These are phyloP conservation scores for Anorthoa munda DNA, from an alignment of 2,888 invertebrate species.

Conservation along the genomic window DNA sequence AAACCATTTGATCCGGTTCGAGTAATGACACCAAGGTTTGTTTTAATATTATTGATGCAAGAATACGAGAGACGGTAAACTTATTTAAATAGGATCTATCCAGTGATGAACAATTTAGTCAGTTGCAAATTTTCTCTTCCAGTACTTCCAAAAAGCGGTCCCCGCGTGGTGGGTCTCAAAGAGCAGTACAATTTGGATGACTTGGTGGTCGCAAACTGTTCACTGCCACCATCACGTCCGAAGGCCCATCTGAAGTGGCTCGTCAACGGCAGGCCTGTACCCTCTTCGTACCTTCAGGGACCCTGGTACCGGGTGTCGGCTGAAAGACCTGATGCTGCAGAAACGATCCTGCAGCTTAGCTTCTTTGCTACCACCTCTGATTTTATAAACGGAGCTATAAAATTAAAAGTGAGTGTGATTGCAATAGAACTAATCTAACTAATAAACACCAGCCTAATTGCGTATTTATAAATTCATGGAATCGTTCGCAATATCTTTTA, in stretches of 20 bases:
- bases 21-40: neutral
- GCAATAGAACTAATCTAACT: neutral
- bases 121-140: conserved; percentile 71
- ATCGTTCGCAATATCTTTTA: too few relatives aligned
- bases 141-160: conserved; percentile 95
- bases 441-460: too few relatives aligned
- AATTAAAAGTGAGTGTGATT: conserved; percentile 92
- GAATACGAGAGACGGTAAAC: neutral
- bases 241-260: conserved; percentile 95
- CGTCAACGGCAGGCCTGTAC: conserved; percentile 94
- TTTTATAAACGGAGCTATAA: conserved; percentile 95
- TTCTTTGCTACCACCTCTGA: conserved; percentile 94
- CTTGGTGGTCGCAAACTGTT: conserved; percentile 94
- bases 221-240: conserved; percentile 94
- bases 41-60: neutral
- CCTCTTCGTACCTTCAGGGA: conserved; percentile 86
- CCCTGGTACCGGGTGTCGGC: conserved; percentile 88
- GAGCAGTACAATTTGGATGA: conserved; percentile 95
- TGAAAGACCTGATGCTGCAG: conserved; percentile 91
- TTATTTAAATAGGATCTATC: too few relatives aligned
- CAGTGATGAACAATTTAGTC: too few relatives aligned
- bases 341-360: conserved; percentile 94
- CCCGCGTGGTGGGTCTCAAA: conserved; percentile 94
- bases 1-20: neutral
- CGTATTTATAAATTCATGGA: too few relatives aligned